These are phyloP conservation scores for Vanessa atalanta DNA, from an alignment of 1,140 invertebrate species.

Conservation along the genomic window DNA sequence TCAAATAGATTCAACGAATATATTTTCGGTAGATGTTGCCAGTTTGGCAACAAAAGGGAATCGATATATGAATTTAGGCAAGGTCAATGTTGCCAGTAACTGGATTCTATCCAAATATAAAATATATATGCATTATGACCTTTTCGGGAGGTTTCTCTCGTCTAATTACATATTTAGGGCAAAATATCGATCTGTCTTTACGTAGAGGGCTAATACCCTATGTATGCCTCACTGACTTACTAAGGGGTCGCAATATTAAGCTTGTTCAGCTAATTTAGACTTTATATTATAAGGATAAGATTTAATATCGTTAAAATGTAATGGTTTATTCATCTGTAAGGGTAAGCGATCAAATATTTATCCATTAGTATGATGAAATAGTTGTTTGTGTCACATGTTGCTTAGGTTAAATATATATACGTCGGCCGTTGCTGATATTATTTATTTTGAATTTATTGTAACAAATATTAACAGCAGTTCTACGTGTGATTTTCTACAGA, in stretches of 20 bases:
- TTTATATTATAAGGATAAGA: slow-evolving; percentile 21
- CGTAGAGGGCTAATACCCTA: slow-evolving; percentile 45
- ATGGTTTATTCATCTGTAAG: slow-evolving; percentile 15
- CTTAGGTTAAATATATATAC: background rate
- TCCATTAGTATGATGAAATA: slow-evolving; percentile 29
- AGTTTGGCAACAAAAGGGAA: background rate
- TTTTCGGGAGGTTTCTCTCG: slow-evolving; percentile 38
- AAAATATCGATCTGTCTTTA: slow-evolving; percentile 57
- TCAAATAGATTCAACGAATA: background rate
- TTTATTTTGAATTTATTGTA: too few relatives aligned
- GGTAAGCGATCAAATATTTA: slow-evolving; percentile 33
- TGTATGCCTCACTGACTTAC: slow-evolving; percentile 57
- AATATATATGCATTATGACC: slow-evolving; percentile 35
- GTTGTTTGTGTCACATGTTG: background rate
- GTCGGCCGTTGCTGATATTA: background rate
- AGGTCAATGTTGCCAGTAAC: slow-evolving; percentile 30
- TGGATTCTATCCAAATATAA: slow-evolving; percentile 23
- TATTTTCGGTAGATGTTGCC: background rate
- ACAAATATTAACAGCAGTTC: too few relatives aligned
- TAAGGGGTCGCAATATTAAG: slow-evolving; percentile 40
- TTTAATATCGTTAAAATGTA: background rate
- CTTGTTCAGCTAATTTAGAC: slow-evolving; percentile 25
- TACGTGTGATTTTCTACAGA: too few relatives aligned
- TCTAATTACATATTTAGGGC: slow-evolving; percentile 54
- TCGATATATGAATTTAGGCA: slow-evolving; percentile 6